Evolutionary conservation across 64 coral and sea anemone genomes (phyloP), one percentile per base, ranked within the genome.

Genomic region (Montipora capricornis): DNA sequence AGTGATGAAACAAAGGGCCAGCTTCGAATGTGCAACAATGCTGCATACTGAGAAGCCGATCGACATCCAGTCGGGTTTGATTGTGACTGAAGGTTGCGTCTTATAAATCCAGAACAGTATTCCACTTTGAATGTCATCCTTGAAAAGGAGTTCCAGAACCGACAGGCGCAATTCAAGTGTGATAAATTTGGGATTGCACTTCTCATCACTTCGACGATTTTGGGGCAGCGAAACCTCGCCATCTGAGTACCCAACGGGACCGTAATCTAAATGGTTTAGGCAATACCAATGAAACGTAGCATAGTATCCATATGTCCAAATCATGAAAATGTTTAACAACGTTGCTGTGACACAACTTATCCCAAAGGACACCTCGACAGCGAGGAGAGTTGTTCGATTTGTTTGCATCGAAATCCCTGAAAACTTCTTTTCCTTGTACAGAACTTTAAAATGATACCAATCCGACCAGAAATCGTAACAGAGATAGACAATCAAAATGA

Each of bases 41-140:
- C 74, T 76, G 13, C 37, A 76, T 1, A 76, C 1, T 76, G 74
- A 76, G 10, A 76, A 44, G 37, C 5, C 44, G n/a, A 29, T 74
- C 8, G 71, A 74, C 5, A 8, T 6, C 71, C n/a, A 74, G 24
- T 2, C 26, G 71, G 71, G 71, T 74, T 24, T n/a, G 9, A 4
- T 24, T 2, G 71, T 24, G 24, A 74, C 24, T 0, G 10, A 55
- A 55, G 71, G 26, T 7, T 29, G 8, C 1, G 52, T 7, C 52
- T 55, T 44, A 10, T 46, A 76, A 6, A 74, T 26, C 71, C 71
- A 29, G 10, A 45, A 76, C 4, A 76, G 29, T 14, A 76, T 7
- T 8, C 24, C 24, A 15, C 74, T 76, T 76, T 76, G 26, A 76
- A 76, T 76, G 29, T 44, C 74, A 46, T 76, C 74, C 74, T 76